Base-by-base conservation (phyloP, 2,113 vertebrate species). In the Amblyopsis rosae region DNA sequence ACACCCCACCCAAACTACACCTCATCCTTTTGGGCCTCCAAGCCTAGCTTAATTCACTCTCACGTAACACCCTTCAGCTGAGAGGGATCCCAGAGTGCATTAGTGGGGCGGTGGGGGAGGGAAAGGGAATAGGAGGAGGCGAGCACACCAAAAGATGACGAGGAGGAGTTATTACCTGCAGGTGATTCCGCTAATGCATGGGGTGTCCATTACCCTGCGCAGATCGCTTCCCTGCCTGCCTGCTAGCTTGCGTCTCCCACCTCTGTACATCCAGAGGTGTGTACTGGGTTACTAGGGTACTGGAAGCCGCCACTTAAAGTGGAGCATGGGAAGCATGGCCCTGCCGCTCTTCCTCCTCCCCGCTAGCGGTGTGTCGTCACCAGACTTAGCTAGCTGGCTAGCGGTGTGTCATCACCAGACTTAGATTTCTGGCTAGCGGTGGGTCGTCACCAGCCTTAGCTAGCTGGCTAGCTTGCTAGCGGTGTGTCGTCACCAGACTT, bases 261-360 rank as follows among this genome's bases (percentile, higher is more conserved):
- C 65, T 73, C 50, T 69, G 73, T 57, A 67, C 73, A 59, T 75
- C 74, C 72, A 54, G 76, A 73, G 73, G 67, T 77, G 83, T 85
- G 87, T 86, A 87, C 83, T 79, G 86, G 75, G 84, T 88, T 82
- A 84, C 85, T 83, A 81, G 82, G 67, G 64, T 75, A 50, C 79
- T 69, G 77, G 75, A 70, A 72, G 73, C 80, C 73, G 75, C 82
- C 75, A 72, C 78, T 81, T 66, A 70, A 76, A 57, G 7, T 0
- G 67, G 69, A 77, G 26, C 26, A 80, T 82, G 79, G 84, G 63
- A 78, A 76, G 26, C 26, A 26, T 26, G 26, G 26, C 26, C 26
- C 26, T 26, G 26, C 26, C 26, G 26, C 26, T 26, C 26, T 26
- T 26, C 19, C 19, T 26, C 19, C 19, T 26, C 19, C 19, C 19